Evolutionary conservation across 2,797 vertebrate species (phyloP).

Genomic region (Amblyraja radiata): DNA sequence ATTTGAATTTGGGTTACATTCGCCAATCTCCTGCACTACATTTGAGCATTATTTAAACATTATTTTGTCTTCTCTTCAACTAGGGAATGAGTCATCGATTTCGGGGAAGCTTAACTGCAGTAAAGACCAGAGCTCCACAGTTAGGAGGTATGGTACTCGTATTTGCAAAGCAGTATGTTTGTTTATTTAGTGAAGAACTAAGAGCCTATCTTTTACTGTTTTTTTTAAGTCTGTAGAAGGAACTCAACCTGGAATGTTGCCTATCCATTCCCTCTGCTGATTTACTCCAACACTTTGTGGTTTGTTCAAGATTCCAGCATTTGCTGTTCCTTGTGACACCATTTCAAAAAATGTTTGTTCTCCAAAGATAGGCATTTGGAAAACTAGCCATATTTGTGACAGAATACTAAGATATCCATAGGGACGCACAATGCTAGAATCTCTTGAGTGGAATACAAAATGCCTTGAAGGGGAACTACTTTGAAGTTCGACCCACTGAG

Average conservation of each 20-base stretch:
- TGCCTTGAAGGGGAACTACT: no score
- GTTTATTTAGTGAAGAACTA: not conserved
- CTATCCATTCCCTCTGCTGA: no score
- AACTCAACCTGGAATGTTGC: no score
- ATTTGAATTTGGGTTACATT: not conserved
- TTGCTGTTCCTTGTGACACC: no score
- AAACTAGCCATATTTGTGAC: not conserved
- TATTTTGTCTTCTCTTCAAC: not conserved
- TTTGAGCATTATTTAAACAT: not conserved
- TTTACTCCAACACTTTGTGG: no score
- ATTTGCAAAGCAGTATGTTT: not conserved
- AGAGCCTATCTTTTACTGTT: no score
- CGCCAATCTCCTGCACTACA: not conserved
- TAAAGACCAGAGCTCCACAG: conserved; percentile 84
- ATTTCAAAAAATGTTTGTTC: not conserved
- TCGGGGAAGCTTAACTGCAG: conserved; percentile 80
- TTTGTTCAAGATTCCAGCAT: no score
- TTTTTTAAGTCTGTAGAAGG: not conserved
- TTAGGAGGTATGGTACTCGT: conserved; percentile 72
- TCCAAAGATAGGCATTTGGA: no score
- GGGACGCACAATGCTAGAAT: no score
- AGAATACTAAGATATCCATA: not conserved
- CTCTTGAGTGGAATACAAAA: no score
- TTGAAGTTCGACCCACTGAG: no score
- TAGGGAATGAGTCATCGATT: conserved; percentile 88